Percentiles rank a stretch among this genome's conserved stretches.
Conservation (phyloP, 2,797 vertebrate species). For the Chelmon rostratus region DNA sequence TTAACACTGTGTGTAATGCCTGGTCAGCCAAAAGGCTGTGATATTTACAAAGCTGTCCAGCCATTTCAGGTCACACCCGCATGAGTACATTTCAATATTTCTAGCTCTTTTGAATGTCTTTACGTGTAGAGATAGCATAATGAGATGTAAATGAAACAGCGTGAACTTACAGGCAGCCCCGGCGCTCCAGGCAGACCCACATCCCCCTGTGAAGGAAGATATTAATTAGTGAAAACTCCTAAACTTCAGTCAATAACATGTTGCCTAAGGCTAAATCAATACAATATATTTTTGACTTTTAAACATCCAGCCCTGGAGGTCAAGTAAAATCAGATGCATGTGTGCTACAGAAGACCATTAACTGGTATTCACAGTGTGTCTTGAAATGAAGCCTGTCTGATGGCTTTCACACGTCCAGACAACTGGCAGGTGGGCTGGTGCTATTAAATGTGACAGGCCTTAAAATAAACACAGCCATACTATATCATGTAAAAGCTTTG, state of each 20-base stretch:
- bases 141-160: slow-evolving; percentile 57
- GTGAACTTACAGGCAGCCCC: slow-evolving; percentile 88
- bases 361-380: slow-evolving; percentile 71
- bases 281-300: slow-evolving; percentile 31
- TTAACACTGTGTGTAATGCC: slow-evolving; percentile 41
- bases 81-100: slow-evolving; percentile 36
- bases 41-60: slow-evolving; percentile 62
- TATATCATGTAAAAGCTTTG: slow-evolving; percentile 67
- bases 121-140: slow-evolving; percentile 42
- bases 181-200: slow-evolving; percentile 87
- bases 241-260: slow-evolving; percentile 27
- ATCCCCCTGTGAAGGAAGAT: slow-evolving; percentile 87
- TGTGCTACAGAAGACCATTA: slow-evolving; percentile 51
- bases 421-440: slow-evolving; percentile 60
- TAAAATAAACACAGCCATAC: slow-evolving; percentile 77
- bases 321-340: slow-evolving; percentile 15
- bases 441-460: slow-evolving; percentile 70
- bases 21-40: slow-evolving; percentile 50
- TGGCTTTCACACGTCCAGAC: slow-evolving; percentile 61
- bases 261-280: slow-evolving; percentile 27
- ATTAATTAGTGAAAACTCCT: slow-evolving; percentile 40
- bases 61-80: slow-evolving; percentile 46
- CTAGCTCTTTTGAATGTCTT: slow-evolving; percentile 22
- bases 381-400: slow-evolving; percentile 67
- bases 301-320: slow-evolving; percentile 49